Evolutionary conservation across 1,140 invertebrate genomes (phyloP).

Genomic region (Saccostrea cuccullata): DNA sequence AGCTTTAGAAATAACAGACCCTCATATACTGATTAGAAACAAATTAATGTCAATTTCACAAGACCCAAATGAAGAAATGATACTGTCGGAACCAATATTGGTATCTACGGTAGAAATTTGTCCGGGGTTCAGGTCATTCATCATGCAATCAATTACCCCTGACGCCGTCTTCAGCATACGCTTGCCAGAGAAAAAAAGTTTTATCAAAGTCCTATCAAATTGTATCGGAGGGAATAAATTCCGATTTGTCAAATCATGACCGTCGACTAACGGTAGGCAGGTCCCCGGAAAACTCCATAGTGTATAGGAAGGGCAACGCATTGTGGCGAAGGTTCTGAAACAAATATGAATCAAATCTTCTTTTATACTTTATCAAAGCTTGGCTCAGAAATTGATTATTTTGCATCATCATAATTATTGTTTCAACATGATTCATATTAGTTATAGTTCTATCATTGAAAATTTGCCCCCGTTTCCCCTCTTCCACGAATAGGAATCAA

Average conservation of each 20-base stretch:
- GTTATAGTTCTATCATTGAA: no score
- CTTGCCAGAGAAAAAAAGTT: not conserved
- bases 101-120: conserved; percentile 17
- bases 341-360: no score
- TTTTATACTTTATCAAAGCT: no score
- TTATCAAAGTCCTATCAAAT: not conserved
- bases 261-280: conserved; percentile 1
- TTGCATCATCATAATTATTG: no score
- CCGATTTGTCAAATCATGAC: conserved; percentile 23
- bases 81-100: conserved; percentile 37
- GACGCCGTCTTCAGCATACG: not conserved
- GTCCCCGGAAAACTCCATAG: not conserved
- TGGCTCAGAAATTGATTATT: no score
- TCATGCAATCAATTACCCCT: conserved; percentile 33
- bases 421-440: no score
- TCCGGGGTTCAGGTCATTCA: not conserved
- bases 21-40: conserved; percentile 35
- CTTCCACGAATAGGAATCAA: no score
- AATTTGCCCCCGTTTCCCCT: no score
- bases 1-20: conserved; percentile 30
- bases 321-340: no score
- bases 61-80: conserved; percentile 18
- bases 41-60: conserved; percentile 38
- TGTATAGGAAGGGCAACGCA: not conserved
- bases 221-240: conserved; percentile 2